Evolutionary conservation across 2,888 invertebrate species (phyloP), one percentile per base, ranked within the genome.

Genomic region (Isoperla grammatica): DNA sequence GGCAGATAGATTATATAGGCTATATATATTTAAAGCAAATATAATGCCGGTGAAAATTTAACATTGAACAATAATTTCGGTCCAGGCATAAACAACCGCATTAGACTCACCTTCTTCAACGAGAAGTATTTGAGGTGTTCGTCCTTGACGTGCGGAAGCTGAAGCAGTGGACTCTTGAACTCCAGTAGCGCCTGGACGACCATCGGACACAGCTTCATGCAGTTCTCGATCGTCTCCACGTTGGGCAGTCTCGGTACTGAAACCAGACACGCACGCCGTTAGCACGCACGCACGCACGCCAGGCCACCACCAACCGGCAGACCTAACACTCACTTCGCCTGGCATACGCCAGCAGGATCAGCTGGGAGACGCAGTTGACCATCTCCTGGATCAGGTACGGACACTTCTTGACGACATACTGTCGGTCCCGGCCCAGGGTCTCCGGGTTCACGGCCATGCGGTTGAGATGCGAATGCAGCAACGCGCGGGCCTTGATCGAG

Each of bases 121-220:
- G 86, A 83, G 69, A 93, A 94, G 74, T 90, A 87, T 71, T 90
- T 88, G 46, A 94, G 76, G 77, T 93, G 90, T 67, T 96, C 95
- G 66, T 95, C 95, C 8, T 85, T 87, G 59, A 97, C 85, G 71
- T 97, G 92, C 1, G 97, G 97, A 63, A 98, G 77, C 76, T 99
- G 99, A 12, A 98, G 80, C 22, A 99, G 77, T 0, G 97, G 93
- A 64, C 92, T 95, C 74, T 95, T 94, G 72, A 85, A 90, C 70
- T 96, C 95, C 94, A 97, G 97, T 60, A 97, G 78, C 0, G 87
- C 98, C 79, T 99, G 99, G 2, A 98, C 93, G 60, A 97, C 84
- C 93, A 98, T 95, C 37, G 97, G 96, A 60, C 91, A 90, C 59
- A 97, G 76, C 73, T 95, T 96, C 95, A 99, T 97, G 69, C 93